phyloP scores from a whole-genome alignment of 2,888 invertebrate genomes.

The Brachyptera risi region DNA sequence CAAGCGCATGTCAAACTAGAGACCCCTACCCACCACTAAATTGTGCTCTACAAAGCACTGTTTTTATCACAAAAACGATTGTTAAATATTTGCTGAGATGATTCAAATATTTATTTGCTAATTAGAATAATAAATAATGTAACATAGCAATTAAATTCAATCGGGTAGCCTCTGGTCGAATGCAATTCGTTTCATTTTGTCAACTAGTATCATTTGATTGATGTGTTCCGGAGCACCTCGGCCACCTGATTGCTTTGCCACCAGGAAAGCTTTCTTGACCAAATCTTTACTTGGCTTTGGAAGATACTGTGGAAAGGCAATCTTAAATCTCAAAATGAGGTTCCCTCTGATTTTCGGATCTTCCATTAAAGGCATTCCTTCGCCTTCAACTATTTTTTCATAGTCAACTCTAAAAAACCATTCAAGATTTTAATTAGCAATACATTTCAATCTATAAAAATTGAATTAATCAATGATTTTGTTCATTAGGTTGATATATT shows the following conservation, averaged over 20 bases:
- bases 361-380: constrained; percentile 68
- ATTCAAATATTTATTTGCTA: too few relatives aligned
- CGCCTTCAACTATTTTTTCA: constrained; percentile 62
- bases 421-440: not conserved
- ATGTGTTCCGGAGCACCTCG: constrained; percentile 23
- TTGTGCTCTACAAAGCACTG: too few relatives aligned
- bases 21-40: too few relatives aligned
- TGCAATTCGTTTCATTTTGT: constrained; percentile 25
- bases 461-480: not conserved
- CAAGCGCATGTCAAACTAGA: too few relatives aligned
- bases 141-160: not conserved
- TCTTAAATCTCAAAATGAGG: constrained; percentile 63
- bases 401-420: constrained; percentile 54
- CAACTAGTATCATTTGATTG: constrained; percentile 23
- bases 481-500: too few relatives aligned
- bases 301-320: constrained; percentile 54
- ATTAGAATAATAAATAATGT: too few relatives aligned
- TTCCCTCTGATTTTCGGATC: constrained; percentile 61
- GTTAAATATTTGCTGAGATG: too few relatives aligned
- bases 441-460: not conserved
- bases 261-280: constrained; percentile 35
- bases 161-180: not conserved
- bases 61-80: too few relatives aligned
- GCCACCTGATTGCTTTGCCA: constrained; percentile 21
- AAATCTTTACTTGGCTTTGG: constrained; percentile 47